These are phyloP conservation scores for Shargacucullia verbasci DNA, from an alignment of 2,888 invertebrate genomes.

Conservation along the genomic window DNA sequence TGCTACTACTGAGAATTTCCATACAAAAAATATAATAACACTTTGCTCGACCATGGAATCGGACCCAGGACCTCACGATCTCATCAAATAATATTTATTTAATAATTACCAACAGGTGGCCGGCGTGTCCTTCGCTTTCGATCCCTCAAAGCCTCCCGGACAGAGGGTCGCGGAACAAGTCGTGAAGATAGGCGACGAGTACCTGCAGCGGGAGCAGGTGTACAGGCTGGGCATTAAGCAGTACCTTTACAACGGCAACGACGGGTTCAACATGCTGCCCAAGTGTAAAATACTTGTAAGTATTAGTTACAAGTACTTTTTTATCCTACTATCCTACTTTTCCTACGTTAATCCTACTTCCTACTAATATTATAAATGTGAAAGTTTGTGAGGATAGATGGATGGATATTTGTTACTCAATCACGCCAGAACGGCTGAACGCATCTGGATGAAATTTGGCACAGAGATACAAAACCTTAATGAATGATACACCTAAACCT, in stretches of 20 bases:
- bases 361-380: no score
- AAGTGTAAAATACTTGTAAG: conserved; percentile 92
- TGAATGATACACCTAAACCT: no score
- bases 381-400: no score
- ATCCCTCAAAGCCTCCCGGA: conserved; percentile 92
- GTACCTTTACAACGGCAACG: conserved; percentile 94
- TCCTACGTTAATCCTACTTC: no score
- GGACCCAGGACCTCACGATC: no score
- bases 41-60: no score
- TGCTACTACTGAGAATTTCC: no score
- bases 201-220: conserved; percentile 91
- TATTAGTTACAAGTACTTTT: conserved; percentile 24
- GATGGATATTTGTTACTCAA: no score
- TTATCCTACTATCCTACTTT: background rate
- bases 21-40: no score
- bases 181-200: conserved; percentile 95
- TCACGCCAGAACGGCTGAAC: no score
- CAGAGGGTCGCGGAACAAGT: conserved; percentile 91
- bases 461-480: no score
- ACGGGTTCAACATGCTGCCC: conserved; percentile 95
- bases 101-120: conserved; percentile 87
- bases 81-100: background rate
- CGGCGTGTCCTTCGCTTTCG: conserved; percentile 93
- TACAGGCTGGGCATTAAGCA: conserved; percentile 95
- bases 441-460: no score